A percentile compares a stretch with the other conserved stretches of the same genome.
Conservation (phyloP, 2,113 vertebrate genomes). For the Tringa solitaria region DNA sequence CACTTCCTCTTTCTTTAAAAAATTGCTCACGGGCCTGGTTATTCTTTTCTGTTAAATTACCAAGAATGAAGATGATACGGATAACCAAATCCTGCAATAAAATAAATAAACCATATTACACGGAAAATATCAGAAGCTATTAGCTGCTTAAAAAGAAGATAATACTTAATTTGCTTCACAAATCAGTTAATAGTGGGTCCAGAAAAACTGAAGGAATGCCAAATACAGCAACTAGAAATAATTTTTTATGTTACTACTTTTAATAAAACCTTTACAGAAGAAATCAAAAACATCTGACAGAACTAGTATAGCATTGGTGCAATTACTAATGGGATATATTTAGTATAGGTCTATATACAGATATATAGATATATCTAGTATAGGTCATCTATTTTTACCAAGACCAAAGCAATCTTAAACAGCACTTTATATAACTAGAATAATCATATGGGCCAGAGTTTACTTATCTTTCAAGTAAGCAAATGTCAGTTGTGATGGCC, state of each 20-base stretch:
- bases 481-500: not conserved
- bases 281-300: not conserved
- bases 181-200: not conserved
- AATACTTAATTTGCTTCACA: not conserved
- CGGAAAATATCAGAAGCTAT: not conserved
- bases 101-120: conserved; percentile 18
- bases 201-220: not conserved
- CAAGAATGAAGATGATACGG: conserved; percentile 88
- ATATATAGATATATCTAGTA: not conserved
- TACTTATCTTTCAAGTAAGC: not conserved
- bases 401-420: not conserved
- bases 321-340: not conserved
- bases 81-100: conserved; percentile 85
- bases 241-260: not conserved
- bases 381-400: conserved; percentile 34
- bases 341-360: not conserved
- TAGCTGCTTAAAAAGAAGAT: not conserved
- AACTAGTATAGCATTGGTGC: not conserved
- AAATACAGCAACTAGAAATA: not conserved
- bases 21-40: conserved; percentile 78
- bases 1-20: conserved; percentile 73
- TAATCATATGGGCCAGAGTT: not conserved
- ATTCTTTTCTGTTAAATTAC: conserved; percentile 87
- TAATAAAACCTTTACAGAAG: not conserved
- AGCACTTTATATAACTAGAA: conserved; percentile 9